Conservation (phyloP, 2,113 vertebrate species). For the Alosa alosa region DNA sequence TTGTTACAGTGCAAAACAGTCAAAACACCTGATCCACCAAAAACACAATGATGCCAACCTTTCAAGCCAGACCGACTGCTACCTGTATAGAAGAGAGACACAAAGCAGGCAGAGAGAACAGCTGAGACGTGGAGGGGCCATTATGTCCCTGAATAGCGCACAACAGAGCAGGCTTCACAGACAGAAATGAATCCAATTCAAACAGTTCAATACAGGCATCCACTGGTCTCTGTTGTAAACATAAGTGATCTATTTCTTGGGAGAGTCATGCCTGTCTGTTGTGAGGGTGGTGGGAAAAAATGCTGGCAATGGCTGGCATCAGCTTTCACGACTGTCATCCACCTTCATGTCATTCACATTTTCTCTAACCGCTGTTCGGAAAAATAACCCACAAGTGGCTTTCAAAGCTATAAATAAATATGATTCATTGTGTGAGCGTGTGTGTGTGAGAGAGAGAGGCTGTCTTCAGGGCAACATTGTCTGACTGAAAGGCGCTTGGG, state of each 20-base stretch:
- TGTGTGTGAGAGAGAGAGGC: not conserved
- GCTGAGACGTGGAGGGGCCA: not conserved
- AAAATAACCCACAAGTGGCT: not conserved
- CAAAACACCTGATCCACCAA: not conserved
- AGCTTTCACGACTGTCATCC: not conserved
- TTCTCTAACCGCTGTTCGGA: not conserved
- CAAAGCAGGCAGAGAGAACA: not conserved
- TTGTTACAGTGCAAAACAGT: not conserved
- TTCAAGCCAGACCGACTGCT: not conserved
- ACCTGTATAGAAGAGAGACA: not conserved
- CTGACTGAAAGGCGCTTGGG: too few relatives aligned
- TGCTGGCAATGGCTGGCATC: not conserved
- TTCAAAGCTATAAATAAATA: not conserved
- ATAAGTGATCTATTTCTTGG: not conserved
- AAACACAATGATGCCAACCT: not conserved
- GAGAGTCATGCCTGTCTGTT: not conserved
- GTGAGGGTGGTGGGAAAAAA: not conserved
- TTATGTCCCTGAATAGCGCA: not conserved
- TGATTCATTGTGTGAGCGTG: constrained; percentile 6
- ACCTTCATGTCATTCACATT: not conserved
- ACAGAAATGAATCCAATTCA: not conserved
- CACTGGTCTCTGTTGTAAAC: not conserved
- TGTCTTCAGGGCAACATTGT: too few relatives aligned
- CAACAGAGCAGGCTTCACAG: not conserved
- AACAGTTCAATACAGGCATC: not conserved